Evolutionary conservation across 2,888 invertebrate species (phyloP).

Genomic region (Philhelius pedissequus): DNA sequence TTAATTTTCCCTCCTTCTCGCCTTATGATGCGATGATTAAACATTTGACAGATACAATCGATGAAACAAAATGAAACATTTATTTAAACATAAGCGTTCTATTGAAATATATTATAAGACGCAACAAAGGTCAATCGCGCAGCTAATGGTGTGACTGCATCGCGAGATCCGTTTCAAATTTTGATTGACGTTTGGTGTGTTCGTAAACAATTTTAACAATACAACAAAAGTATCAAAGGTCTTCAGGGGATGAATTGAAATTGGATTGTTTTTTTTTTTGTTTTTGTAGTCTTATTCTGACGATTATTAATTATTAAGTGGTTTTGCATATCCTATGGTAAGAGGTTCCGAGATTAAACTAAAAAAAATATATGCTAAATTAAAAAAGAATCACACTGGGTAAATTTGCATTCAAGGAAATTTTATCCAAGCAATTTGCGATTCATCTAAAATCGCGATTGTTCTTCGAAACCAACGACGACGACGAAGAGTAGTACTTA

Average conservation of each 20-base stretch:
- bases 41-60: slow-evolving; percentile 60
- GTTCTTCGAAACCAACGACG: too few species aligned
- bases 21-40: slow-evolving; percentile 42
- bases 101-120: slow-evolving; percentile 17
- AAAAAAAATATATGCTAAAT: background rate
- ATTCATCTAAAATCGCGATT: too few species aligned
- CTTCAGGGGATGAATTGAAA: background rate
- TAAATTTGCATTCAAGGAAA: too few species aligned
- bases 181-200: slow-evolving; percentile 62
- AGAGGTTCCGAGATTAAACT: background rate
- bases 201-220: slow-evolving; percentile 46
- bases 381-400: too few species aligned
- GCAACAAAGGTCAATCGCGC: slow-evolving; percentile 46
- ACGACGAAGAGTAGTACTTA: too few species aligned
- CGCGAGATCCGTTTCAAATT: slow-evolving; percentile 64
- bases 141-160: slow-evolving; percentile 62
- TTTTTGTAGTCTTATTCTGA: background rate
- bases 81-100: slow-evolving; percentile 31
- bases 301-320: background rate
- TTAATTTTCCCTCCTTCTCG: slow-evolving; percentile 31
- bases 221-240: slow-evolving; percentile 32
- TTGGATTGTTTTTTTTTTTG: background rate
- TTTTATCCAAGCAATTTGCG: too few species aligned
- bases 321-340: background rate
- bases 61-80: slow-evolving; percentile 24